Percentiles rank a stretch among this genome's conserved stretches.
These are phyloP conservation scores for Piscicola geometra DNA, from an alignment of 2,888 invertebrate genomes.

Conservation along the genomic window DNA sequence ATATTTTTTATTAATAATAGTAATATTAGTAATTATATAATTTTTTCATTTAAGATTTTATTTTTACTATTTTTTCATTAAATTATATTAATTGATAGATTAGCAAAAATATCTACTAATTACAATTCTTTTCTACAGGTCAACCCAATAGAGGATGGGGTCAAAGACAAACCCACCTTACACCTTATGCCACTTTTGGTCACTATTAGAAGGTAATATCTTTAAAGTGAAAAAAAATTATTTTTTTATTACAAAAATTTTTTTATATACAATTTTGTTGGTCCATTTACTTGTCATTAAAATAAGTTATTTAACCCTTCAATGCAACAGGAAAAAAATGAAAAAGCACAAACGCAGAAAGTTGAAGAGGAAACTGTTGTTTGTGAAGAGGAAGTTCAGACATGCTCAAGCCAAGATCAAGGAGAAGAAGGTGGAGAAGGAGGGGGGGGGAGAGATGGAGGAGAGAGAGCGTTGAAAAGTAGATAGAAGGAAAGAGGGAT, in stretches of 20 bases:
- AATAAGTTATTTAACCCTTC: no score
- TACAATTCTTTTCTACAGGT: neutral
- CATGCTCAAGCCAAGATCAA: constrained; percentile 1
- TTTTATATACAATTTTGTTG: no score
- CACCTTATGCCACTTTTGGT: neutral
- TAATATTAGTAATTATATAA: no score
- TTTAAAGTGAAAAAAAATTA: neutral
- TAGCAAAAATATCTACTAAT: neutral
- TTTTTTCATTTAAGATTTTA: no score
- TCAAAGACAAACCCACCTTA: neutral
- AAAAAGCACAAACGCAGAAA: neutral
- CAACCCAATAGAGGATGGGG: neutral
- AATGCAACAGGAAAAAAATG: neutral
- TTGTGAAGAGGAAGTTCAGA: constrained; percentile 13
- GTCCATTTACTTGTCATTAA: no score
- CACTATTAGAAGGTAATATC: neutral
- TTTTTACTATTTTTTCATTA: no score
- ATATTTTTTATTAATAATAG: no score
- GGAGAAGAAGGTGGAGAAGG: neutral
- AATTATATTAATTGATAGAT: neutral
- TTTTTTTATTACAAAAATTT: neutral
- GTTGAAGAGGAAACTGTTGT: neutral
- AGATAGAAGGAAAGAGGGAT: no score
- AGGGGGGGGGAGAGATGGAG: no score
- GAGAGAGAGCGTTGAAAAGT: no score